Base-by-base conservation (phyloP, 1,140 invertebrate species). In the Drosophila simulans region DNA sequence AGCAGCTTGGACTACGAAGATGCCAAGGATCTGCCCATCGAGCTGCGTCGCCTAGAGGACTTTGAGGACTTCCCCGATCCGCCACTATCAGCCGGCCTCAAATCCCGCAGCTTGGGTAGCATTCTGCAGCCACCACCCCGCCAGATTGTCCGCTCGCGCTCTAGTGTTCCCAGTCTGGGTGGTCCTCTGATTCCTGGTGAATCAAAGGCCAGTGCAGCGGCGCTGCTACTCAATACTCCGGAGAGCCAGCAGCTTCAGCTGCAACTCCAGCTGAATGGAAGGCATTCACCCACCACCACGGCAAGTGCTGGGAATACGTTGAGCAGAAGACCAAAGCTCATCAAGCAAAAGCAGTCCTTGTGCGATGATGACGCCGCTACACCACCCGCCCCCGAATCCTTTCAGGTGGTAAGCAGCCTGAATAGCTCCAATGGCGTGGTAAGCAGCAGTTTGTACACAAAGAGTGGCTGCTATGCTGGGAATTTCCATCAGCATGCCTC, bases 1-100 rank as follows among this genome's bases (percentile, higher is more conserved):
- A 93, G 92, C 42, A 95, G 94, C 72, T 93, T 95, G 54, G 92
- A 94, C 46, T 94, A 94, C 27, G 95, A 95, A 64, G 92, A 83
- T 93, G 94, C 63, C 95, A 95, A 96, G 73, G 96, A 98, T 80
- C 93, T 97, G 51, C 97, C 97, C 2, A 98, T 98, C 46, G 97
- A 98, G 93, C 92, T 98, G 22, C 94, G 97, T n/a, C 94, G 97
- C 20, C 93, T 98, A 42, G 97, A 98, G 85, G 96, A 97, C 66
- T 92, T 92, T 79, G 95, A 95, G 48, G 93, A 92, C 71, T 93
- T 92, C 74, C 86, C 94, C 34, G 88, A 93, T 68, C 76, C 93
- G 17, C 92, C 93, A 15, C 84, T 93, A 46, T 92, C 92, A 27
- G 92, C 91, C 1, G 81, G 91, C 13, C 64, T 92, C 5, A 92